phyloP scores from a whole-genome alignment of 2,113 vertebrate genomes.

The Sapajus apella region DNA sequence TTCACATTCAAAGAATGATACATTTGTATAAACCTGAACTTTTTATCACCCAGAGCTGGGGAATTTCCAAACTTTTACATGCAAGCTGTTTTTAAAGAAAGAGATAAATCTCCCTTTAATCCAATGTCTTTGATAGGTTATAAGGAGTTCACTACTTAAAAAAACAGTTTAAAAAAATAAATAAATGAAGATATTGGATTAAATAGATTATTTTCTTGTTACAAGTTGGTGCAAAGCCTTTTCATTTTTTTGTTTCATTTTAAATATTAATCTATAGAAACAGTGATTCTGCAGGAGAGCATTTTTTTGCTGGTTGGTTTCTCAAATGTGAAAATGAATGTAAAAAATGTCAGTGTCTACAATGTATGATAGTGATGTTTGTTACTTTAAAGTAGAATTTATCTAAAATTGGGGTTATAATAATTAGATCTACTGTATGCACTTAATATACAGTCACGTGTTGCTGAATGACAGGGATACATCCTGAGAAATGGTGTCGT shows the following conservation, averaged over 20 bases:
- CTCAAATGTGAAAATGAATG: conserved; percentile 32
- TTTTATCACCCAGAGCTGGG: conserved; percentile 31
- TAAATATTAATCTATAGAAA: conserved; percentile 16
- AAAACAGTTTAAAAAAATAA: not conserved
- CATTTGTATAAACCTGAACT: conserved; percentile 22
- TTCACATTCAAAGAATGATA: conserved; percentile 14
- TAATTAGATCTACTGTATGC: not conserved
- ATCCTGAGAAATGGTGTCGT: not conserved
- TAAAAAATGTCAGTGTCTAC: not conserved
- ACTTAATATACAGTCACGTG: not conserved
- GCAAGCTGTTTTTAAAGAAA: conserved; percentile 50
- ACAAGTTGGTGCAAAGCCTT: conserved; percentile 41
- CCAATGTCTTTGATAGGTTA: conserved; percentile 35
- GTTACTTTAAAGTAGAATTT: not conserved
- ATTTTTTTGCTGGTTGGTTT: not conserved
- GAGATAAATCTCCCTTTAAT: conserved; percentile 62
- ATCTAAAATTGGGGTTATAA: not conserved
- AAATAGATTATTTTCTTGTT: conserved; percentile 50
- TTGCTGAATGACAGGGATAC: not conserved
- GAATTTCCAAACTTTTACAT: conserved; percentile 52
- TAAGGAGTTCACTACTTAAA: conserved; percentile 15
- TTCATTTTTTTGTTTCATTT: not conserved
- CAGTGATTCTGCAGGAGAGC: not conserved
- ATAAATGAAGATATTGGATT: conserved; percentile 38
- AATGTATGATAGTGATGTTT: not conserved